Conservation (phyloP, 2,113 vertebrate species). For the Thinocorus orbignyianus region DNA sequence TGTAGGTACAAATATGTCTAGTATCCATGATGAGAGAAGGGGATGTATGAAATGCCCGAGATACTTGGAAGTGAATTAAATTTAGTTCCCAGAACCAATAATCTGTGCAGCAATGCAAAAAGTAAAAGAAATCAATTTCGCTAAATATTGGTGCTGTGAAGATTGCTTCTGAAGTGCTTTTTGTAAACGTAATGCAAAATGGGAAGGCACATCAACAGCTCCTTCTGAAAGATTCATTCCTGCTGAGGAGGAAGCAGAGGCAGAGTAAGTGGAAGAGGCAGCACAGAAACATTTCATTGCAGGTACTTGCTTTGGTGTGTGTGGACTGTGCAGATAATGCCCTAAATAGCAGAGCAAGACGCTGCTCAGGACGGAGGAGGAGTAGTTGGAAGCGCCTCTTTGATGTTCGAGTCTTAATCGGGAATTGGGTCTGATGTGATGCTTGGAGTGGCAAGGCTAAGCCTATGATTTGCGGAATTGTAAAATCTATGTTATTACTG, state of each 20-base stretch:
- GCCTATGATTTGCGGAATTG: slow-evolving; percentile 1
- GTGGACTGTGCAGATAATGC: neutral
- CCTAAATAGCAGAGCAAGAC: neutral
- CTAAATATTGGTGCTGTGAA: neutral
- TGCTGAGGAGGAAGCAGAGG: neutral
- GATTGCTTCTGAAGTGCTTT: neutral
- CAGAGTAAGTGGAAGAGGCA: neutral
- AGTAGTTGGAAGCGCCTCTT: neutral
- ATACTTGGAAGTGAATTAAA: slow-evolving; percentile 4
- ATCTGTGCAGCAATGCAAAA: neutral
- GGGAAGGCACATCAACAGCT: neutral
- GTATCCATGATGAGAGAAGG: neutral
- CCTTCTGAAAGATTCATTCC: neutral
- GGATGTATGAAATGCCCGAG: neutral
- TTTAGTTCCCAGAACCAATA: neutral
- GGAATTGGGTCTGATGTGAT: slow-evolving; percentile 9
- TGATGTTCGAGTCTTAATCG: neutral
- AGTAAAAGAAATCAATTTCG: neutral
- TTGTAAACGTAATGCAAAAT: neutral
- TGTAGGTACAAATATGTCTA: neutral
- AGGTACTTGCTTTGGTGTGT: neutral
- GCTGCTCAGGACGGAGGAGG: neutral
- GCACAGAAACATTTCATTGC: neutral
- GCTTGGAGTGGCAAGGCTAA: neutral
- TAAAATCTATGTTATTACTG: neutral